Evolutionary conservation across 2,113 vertebrate genomes (phyloP), one percentile per base, ranked within the genome.

Genomic region (Neolamprologus falcicula): DNA sequence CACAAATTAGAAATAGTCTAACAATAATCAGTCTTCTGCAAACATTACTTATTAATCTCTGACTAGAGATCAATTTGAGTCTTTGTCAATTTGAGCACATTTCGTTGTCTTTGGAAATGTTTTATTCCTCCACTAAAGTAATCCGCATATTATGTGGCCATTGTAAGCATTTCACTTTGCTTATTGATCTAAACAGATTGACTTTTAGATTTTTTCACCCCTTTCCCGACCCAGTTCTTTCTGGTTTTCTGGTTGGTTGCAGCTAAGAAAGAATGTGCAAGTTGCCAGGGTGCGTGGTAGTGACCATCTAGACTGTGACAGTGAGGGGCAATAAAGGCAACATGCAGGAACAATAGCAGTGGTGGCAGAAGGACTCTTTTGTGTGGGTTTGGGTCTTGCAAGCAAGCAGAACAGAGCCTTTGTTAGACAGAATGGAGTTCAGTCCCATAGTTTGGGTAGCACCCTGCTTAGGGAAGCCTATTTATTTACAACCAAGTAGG

Each of bases 301-400:
- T 14, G 37, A 83, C 88, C 91, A 89, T 92, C 35, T 86, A 93
- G 86, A 93, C 90, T 89, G 92, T 47, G 52, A 92, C 91, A 94
- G 84, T 87, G 84, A 90, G 93, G 92, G 86, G 85, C 88, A 91
- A 59, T 88, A 87, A 90, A 93, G 86, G 90, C 86, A 90, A 81
- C 76, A 31, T 82, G 33, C 83, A 86, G 82, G 92, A 86, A 94
- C 95, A 96, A 96, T 94, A 63, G 94, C 78, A 86, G 90, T 73
- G 54, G 81, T 91, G 86, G 87, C 90, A 95, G 94, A 95, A 93
- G 91, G 92, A 89, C 87, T 55, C 93, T 90, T 94, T 95, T 96
- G 95, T 96, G 92, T 93, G 37, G 83, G 84, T 84, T 83, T 90
- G 52, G 93, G 88, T 87, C 87, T 90, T 83, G 91, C 85, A 88